phyloP scores from a whole-genome alignment of 2,113 vertebrate species.

The Trichomycterus rosablanca region DNA sequence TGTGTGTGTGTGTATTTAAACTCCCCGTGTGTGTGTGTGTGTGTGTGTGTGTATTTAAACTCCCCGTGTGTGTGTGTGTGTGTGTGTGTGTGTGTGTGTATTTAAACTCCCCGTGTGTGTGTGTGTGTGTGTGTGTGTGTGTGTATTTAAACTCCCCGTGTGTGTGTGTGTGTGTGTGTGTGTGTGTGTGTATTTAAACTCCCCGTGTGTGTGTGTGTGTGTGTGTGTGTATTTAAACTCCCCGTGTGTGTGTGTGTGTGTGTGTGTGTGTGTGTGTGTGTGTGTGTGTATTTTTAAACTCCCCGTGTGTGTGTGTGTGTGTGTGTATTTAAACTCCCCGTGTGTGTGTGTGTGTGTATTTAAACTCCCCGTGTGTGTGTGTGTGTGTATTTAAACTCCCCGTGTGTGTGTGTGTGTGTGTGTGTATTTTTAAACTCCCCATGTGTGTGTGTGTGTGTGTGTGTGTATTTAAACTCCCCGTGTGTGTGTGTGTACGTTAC shows the following conservation, averaged over 20 bases:
- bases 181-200: too few species aligned
- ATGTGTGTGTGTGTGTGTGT: constrained; percentile 10
- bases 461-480: neutral
- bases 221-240: neutral
- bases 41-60: too few species aligned
- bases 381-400: neutral
- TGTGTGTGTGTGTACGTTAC: constrained; percentile 15
- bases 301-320: too few species aligned
- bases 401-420: too few species aligned
- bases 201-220: too few species aligned
- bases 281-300: too few species aligned
- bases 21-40: too few species aligned
- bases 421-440: neutral
- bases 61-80: too few species aligned
- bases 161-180: too few species aligned
- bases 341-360: constrained; percentile 9
- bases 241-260: constrained; percentile 14
- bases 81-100: too few species aligned
- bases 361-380: too few species aligned
- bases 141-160: neutral
- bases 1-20: neutral
- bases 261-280: too few species aligned
- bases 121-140: constrained; percentile 16
- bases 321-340: neutral
- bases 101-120: neutral